Evolutionary conservation across 1,140 invertebrate genomes (phyloP), one percentile per base, ranked within the genome.

Genomic region (Heliothis subflexa): DNA sequence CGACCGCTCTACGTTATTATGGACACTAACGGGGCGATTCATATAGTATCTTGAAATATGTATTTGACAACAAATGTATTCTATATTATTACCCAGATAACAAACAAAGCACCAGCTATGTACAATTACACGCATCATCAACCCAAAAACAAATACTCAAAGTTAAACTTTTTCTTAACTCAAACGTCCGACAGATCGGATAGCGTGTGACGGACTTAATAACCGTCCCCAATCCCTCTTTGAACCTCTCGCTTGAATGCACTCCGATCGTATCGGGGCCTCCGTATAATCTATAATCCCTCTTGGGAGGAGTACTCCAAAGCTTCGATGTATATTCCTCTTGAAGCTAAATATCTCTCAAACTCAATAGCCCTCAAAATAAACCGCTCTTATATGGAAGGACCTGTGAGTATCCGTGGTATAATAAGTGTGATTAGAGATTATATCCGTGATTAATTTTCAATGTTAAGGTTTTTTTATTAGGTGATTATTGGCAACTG

Each of bases 251-350:
- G 62, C 40, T 66, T n/a, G 66, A 52, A 70, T 70, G 66, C 66
- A 70, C 66, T 25, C 62, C 62, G 66, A 70, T 52, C 18, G 49
- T 14, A 14, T 70, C 62, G 47, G 12, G 50, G 5, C 13, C 9
- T 21, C 47, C 21, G 7, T 70, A 25, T 52, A 70, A 70, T 70
- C 47, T 68, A 18, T 68, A 68, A 68, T 50, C 47, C 47, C 18
- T 70, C 61, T 10, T 33, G 11, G 33, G 33, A 40, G 14, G n/a
- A 62, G 1, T n/a, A 28, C 11, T 21, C 47, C 66, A 28, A 28
- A 52, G n/a, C 18, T 28, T 14, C 16, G 16, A 47, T n/a, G 12
- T 18, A 21, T 50, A 70, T 52, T 70, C 49, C 66, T 52, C 45
- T 70, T 68, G 13, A 25, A 7, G 47, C 45, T 25, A 52, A 70